Percentiles rank a stretch among this genome's conserved stretches.
These are phyloP conservation scores for Catocala sponsa DNA, from an alignment of 2,888 invertebrate genomes.

Conservation along the genomic window DNA sequence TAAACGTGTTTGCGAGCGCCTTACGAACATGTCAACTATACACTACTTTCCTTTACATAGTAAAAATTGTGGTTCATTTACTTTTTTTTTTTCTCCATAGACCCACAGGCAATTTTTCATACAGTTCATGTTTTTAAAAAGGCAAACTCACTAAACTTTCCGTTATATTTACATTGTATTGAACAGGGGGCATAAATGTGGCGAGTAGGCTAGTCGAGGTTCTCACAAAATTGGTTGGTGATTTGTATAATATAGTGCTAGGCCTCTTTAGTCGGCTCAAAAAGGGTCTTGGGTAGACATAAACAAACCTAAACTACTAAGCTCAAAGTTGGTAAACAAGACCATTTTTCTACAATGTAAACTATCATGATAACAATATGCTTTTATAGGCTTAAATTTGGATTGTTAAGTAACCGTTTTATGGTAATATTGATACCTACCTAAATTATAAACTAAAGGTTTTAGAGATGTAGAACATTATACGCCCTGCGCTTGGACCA, in stretches of 20 bases:
- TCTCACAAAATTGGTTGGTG: slow-evolving; percentile 25
- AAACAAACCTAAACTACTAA: slow-evolving; percentile 22
- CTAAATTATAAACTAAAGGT: no score
- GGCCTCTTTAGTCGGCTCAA: slow-evolving; percentile 28
- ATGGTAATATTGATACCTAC: no score
- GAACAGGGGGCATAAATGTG: slow-evolving; percentile 16
- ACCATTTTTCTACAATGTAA: slow-evolving; percentile 12
- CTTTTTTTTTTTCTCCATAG: not conserved
- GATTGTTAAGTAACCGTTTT: slow-evolving; percentile 1
- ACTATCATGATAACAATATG: slow-evolving; percentile 14
- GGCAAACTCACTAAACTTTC: not conserved
- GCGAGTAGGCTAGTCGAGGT: slow-evolving; percentile 27
- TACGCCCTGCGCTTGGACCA: no score
- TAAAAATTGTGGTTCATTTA: not conserved
- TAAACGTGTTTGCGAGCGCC: slow-evolving; percentile 39
- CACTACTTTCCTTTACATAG: slow-evolving; percentile 16
- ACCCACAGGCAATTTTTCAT: not conserved
- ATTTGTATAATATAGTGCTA: slow-evolving; percentile 41
- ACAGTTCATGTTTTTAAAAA: not conserved
- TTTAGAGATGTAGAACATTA: no score
- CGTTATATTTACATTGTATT: slow-evolving; percentile 14
- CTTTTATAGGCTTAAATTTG: slow-evolving; percentile 1
- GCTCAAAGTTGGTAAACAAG: slow-evolving; percentile 29
- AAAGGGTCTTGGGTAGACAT: slow-evolving; percentile 30
- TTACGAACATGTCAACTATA: slow-evolving; percentile 18